These are phyloP conservation scores for Plecturocebus donacophilus DNA, from an alignment of 2,113 vertebrate genomes.

Conservation along the genomic window DNA sequence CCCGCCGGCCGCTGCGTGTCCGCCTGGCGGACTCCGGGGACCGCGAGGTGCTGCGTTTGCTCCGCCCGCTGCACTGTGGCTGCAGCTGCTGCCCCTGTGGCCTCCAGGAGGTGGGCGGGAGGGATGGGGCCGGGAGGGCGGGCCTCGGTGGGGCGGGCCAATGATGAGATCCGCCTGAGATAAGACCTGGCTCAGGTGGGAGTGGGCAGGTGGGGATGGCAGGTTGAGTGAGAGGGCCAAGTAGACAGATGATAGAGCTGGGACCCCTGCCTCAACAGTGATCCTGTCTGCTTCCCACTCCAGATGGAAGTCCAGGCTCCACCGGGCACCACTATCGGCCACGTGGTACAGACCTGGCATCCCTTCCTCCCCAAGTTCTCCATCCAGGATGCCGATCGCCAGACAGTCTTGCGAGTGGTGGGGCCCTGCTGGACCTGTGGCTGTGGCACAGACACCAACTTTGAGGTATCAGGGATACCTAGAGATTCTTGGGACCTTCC, in stretches of 20 bases:
- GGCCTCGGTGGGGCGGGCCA: neutral
- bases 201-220: neutral
- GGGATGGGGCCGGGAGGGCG: neutral
- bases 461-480: constrained; percentile 86
- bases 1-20: constrained; percentile 91
- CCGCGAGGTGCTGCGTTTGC: constrained; percentile 90
- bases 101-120: constrained; percentile 89
- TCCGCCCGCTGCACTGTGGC: constrained; percentile 90
- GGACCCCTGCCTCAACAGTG: neutral
- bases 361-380: constrained; percentile 91
- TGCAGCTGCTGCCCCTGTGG: constrained; percentile 93
- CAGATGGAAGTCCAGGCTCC: constrained; percentile 94
- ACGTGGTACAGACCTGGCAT: constrained; percentile 92
- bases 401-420: constrained; percentile 87
- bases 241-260: neutral
- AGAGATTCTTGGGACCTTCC: neutral
- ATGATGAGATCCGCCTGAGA: neutral
- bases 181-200: neutral
- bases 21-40: constrained; percentile 89
- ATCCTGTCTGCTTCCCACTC: neutral
- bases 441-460: constrained; percentile 92
- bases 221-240: neutral
- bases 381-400: constrained; percentile 88
- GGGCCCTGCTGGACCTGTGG: constrained; percentile 93
- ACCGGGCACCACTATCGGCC: constrained; percentile 91